Base-by-base conservation (phyloP, 1,140 invertebrate species). In the Pantala flavescens region DNA sequence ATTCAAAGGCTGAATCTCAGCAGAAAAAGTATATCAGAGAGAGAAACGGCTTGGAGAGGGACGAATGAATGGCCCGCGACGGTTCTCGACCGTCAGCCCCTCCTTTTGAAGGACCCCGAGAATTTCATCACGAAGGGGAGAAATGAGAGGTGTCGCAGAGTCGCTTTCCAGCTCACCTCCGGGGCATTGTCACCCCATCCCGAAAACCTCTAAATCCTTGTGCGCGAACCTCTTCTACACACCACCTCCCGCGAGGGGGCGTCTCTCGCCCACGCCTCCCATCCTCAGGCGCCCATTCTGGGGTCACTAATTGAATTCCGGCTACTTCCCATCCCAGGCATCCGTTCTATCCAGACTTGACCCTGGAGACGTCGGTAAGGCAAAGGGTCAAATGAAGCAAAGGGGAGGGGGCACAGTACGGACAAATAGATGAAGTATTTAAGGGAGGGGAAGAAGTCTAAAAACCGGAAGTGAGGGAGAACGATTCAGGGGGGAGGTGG, bases 261-360 rank as follows among this genome's bases (percentile, higher is more conserved):
- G 9, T 63, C n/a, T 63, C 49, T 3, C 49, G 14, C 49, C 3
- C 12, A 19, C 49, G 3, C n/a, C 49, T 21, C 12, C 49, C 49
- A 63, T 21, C 49, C n/a, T 21, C 49, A 14, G 49, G n/a, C 16
- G 49, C 28, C 49, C 49, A 63, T 63, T 63, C 49, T 63, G 49
- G 49, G 49, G 49, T 21, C 49, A 63, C 49, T 63, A 63, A 63
- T 63, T 63, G 49, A 63, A 63, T 63, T 63, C 49, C 49, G 49
- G 49, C 16, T 21, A 36, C 28, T 19, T 16, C 49, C 49, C 49
- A 63, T 12, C 49, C 49, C 49, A 36, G 28, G 28, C 28, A 16
- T 63, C 49, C 16, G n/a, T 63, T 63, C 49, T 63, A 21, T 63
- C 49, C 49, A 63, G n/a, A 21, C 16, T 21, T 63, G 49, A 63